These are phyloP conservation scores for Rhinoderma darwinii DNA, from an alignment of 2,113 vertebrate genomes.

Conservation along the genomic window DNA sequence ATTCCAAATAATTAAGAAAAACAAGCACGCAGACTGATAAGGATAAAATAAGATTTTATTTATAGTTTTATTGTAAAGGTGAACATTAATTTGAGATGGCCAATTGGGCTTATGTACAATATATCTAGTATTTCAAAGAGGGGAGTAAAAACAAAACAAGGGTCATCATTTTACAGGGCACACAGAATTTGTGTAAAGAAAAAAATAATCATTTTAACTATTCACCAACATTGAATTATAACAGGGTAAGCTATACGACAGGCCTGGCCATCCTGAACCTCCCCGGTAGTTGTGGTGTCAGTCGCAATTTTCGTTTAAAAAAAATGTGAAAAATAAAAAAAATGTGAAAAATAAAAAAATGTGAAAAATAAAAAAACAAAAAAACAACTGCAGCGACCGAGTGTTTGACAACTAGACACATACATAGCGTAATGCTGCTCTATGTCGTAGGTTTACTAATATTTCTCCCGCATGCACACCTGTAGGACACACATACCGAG, in stretches of 20 bases:
- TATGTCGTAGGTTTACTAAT: neutral
- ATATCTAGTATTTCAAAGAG: slow-evolving; percentile 93
- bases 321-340: neutral
- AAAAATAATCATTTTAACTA: slow-evolving; percentile 10
- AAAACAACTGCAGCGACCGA: neutral
- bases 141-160: slow-evolving; percentile 83
- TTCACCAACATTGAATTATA: slow-evolving; percentile 16
- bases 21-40: slow-evolving; percentile 65
- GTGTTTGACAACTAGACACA: neutral
- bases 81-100: slow-evolving; percentile 96
- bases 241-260: neutral
- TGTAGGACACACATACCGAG: neutral
- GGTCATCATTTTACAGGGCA: slow-evolving; percentile 76
- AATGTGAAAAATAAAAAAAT: neutral
- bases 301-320: too few species aligned
- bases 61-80: slow-evolving; percentile 98
- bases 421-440: neutral
- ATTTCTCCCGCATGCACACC: slow-evolving; percentile 11
- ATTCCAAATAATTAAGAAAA: neutral
- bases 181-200: slow-evolving; percentile 62
- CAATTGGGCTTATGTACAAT: slow-evolving; percentile 97
- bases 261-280: neutral
- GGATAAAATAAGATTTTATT: slow-evolving; percentile 97
- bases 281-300: neutral
- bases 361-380: neutral